Evolutionary conservation across 2,113 vertebrate species (phyloP).

Genomic region (Pachycephala philippinensis): DNA sequence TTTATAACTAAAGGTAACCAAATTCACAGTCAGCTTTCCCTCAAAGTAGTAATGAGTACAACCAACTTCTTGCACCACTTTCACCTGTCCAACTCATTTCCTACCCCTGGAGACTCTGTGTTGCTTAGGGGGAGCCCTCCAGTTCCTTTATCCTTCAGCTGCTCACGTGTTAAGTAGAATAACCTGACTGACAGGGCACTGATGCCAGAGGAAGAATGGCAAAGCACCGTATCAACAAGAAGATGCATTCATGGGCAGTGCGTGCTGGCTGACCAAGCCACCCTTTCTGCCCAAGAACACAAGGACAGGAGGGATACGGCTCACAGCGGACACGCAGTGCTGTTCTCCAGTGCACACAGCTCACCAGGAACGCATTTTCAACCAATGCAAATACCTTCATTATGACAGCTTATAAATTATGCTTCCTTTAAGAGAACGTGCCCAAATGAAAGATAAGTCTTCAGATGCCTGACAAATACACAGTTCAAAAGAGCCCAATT

Average conservation of each 20-base stretch:
- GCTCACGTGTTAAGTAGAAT: not conserved
- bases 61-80: not conserved
- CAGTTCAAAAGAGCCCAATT: not conserved
- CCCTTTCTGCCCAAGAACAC: not conserved
- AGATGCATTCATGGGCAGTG: not conserved
- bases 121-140: not conserved
- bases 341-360: fast-evolving
- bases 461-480: not conserved
- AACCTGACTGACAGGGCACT: not conserved
- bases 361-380: not conserved
- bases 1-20: not conserved
- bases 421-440: not conserved
- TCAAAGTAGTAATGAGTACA: not conserved
- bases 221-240: not conserved
- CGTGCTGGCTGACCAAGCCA: not conserved
- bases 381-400: not conserved
- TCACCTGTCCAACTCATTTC: not conserved
- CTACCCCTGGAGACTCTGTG: not conserved
- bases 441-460: not conserved
- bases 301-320: not conserved
- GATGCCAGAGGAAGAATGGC: not conserved
- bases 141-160: not conserved
- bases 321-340: not conserved
- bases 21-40: not conserved
- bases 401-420: not conserved